Evolutionary conservation across 2,113 vertebrate genomes (phyloP).

Genomic region (Chaenogobius annularis): DNA sequence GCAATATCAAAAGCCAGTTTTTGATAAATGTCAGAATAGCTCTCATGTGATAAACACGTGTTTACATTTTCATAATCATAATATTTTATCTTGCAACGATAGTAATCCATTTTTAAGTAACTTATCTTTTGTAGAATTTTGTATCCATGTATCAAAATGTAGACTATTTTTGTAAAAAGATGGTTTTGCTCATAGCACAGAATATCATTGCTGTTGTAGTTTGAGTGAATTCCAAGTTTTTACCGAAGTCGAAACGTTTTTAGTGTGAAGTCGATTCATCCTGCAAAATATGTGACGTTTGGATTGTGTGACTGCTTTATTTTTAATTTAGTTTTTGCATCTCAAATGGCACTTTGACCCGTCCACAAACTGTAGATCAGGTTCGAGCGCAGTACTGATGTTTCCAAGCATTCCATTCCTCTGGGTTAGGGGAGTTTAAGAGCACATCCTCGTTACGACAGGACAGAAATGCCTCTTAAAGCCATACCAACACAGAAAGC

Average conservation of each 20-base stretch:
- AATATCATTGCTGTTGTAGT: constrained; percentile 64
- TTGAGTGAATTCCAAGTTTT: constrained; percentile 53
- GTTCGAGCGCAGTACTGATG: constrained; percentile 56
- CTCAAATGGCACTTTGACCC: constrained; percentile 67
- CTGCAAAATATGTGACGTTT: constrained; percentile 30
- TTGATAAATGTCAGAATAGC: constrained; percentile 38
- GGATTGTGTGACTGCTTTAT: constrained; percentile 14
- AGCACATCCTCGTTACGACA: constrained; percentile 57
- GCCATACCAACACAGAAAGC: constrained; percentile 73
- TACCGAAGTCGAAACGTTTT: constrained; percentile 34
- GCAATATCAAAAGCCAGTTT: constrained; percentile 51
- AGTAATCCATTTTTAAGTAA: constrained; percentile 72
- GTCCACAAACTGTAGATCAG: constrained; percentile 66
- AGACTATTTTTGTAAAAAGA: constrained; percentile 79
- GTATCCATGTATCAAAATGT: constrained; percentile 74
- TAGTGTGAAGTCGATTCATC: constrained; percentile 18
- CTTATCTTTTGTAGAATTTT: constrained; percentile 72
- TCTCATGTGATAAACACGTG: constrained; percentile 49
- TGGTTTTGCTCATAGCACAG: constrained; percentile 72
- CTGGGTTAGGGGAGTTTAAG: constrained; percentile 52
- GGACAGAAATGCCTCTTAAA: constrained; percentile 64
- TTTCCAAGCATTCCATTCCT: constrained; percentile 71
- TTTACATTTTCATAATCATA: constrained; percentile 71
- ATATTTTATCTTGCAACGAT: constrained; percentile 59
- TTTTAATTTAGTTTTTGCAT: constrained; percentile 45